Conservation (phyloP, 35 echinoderm and acorn worm species). For the Nesometra sesokonis region DNA sequence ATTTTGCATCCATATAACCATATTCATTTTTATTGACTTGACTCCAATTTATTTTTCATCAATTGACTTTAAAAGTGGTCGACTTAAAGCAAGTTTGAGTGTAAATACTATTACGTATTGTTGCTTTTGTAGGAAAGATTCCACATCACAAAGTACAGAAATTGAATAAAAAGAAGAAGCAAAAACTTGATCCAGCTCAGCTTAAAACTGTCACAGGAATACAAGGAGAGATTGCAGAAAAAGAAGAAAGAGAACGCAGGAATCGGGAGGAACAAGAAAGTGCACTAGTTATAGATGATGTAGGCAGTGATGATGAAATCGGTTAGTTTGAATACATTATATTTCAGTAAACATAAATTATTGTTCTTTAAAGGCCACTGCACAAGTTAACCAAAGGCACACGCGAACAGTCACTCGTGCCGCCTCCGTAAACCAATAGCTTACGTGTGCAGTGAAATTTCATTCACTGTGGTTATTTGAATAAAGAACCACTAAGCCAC, state of each 20-base stretch:
- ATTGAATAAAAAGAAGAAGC: conserved; percentile 28
- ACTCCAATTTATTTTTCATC: too few species aligned
- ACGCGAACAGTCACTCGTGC: too few species aligned
- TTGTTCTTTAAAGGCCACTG: too few species aligned
- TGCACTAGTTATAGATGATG: not conserved
- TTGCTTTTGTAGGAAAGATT: conserved; percentile 21
- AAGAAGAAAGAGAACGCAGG: not conserved
- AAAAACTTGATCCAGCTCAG: conserved; percentile 35
- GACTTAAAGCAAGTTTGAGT: not conserved
- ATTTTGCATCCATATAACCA: too few species aligned
- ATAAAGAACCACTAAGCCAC: too few species aligned
- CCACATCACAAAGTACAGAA: conserved; percentile 45
- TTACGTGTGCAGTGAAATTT: too few species aligned
- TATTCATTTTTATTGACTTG: too few species aligned
- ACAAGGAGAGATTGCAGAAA: conserved; percentile 26
- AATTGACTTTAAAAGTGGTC: too few species aligned
- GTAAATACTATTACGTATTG: not conserved
- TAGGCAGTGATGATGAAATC: not conserved
- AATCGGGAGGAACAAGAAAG: not conserved
- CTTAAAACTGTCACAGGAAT: conserved; percentile 41
- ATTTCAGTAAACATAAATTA: too few species aligned
- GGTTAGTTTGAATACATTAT: not conserved
- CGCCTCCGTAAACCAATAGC: too few species aligned
- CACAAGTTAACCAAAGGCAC: too few species aligned
- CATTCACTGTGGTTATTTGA: too few species aligned